Evolutionary conservation across 1,140 invertebrate genomes (phyloP).

Genomic region (Drosophila kohkoa): DNA sequence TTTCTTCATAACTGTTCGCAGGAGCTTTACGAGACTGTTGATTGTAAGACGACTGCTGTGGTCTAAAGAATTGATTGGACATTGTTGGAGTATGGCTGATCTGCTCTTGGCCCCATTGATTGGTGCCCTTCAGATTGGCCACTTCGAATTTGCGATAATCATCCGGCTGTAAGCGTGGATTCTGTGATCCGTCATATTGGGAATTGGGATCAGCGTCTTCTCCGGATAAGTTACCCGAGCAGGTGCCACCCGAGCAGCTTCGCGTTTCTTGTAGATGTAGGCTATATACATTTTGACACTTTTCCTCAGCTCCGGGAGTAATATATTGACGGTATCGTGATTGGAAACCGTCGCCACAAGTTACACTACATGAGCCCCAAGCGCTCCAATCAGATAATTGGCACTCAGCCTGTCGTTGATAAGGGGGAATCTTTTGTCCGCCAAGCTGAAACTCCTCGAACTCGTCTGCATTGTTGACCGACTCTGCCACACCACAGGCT

Average conservation of each 20-base stretch:
- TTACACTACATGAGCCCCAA: constrained; percentile 91
- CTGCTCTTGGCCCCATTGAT: constrained; percentile 23
- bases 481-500: constrained; percentile 47
- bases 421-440: constrained; percentile 1
- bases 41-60: background rate
- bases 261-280: constrained; percentile 54
- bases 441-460: constrained; percentile 40
- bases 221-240: constrained; percentile 51
- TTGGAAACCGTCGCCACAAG: constrained; percentile 86
- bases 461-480: constrained; percentile 27
- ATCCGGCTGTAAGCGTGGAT: constrained; percentile 7
- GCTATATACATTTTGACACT: constrained; percentile 61
- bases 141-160: constrained; percentile 42
- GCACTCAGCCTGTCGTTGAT: constrained; percentile 86
- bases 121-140: constrained; percentile 53
- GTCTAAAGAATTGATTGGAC: constrained; percentile 14
- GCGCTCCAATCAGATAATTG: constrained; percentile 89
- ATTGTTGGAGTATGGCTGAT: constrained; percentile 9
- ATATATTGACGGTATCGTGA: constrained; percentile 61
- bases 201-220: constrained; percentile 13
- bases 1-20: constrained; percentile 9
- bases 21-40: background rate
- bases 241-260: constrained; percentile 45
- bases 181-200: constrained; percentile 31
- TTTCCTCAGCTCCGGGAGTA: constrained; percentile 49